Evolutionary conservation across 2,888 invertebrate species (phyloP).

Genomic region (Gari tellinella): DNA sequence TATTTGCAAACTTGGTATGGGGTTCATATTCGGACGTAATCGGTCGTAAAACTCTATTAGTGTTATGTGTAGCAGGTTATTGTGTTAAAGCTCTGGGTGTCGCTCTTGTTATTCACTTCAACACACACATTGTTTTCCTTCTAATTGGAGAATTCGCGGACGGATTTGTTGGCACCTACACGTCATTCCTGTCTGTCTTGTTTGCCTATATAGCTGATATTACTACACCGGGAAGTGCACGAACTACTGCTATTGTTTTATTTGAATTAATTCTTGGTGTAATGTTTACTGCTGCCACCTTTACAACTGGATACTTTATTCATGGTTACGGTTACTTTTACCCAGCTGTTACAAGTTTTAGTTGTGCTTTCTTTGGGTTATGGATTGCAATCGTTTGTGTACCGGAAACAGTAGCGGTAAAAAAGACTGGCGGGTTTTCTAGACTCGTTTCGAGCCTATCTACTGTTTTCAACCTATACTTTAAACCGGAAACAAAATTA

Average conservation of each 20-base stretch:
- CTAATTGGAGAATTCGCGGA: slow-evolving; percentile 34
- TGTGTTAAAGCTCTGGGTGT: slow-evolving; percentile 12
- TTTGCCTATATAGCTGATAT: slow-evolving; percentile 51
- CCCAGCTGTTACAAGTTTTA: slow-evolving; percentile 17
- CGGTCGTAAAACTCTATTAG: slow-evolving; percentile 48
- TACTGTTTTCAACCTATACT: too few species aligned
- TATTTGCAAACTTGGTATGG: slow-evolving; percentile 47
- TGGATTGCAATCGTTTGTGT: slow-evolving; percentile 23
- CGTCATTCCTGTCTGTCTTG: slow-evolving; percentile 25
- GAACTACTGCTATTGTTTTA: slow-evolving; percentile 44
- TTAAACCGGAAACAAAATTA: too few species aligned
- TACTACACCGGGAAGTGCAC: slow-evolving; percentile 27
- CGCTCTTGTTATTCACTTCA: slow-evolving; percentile 20
- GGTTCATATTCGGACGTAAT: slow-evolving; percentile 50
- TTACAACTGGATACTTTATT: slow-evolving; percentile 43
- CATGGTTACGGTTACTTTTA: slow-evolving; percentile 32
- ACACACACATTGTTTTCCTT: slow-evolving; percentile 28
- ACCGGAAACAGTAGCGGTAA: slow-evolving; percentile 30
- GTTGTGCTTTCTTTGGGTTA: slow-evolving; percentile 7
- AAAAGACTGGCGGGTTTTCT: too few species aligned
- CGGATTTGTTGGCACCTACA: slow-evolving; percentile 39
- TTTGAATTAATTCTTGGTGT: slow-evolving; percentile 47
- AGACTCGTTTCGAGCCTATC: too few species aligned
- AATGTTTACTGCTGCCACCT: slow-evolving; percentile 17
- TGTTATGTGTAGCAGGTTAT: slow-evolving; percentile 24